A percentile compares a stretch with the other conserved stretches of the same genome.
phyloP scores from a whole-genome alignment of 1,140 invertebrate genomes.

The Pissodes strobi region DNA sequence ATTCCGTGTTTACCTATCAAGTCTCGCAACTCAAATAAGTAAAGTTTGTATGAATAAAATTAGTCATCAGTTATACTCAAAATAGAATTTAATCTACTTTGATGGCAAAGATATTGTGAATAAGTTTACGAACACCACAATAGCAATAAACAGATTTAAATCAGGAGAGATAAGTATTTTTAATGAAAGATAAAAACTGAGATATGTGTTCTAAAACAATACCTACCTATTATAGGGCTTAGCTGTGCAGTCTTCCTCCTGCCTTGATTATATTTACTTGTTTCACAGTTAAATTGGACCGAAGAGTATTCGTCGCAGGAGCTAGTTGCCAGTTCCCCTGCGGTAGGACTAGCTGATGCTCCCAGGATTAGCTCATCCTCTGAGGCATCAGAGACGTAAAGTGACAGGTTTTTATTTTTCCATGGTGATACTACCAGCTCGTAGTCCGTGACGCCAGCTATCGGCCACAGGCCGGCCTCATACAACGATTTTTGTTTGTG shows the following conservation, averaged over 20 bases:
- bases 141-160: too few relatives aligned
- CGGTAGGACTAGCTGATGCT: constrained; percentile 63
- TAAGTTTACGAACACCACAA: too few relatives aligned
- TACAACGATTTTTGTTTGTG: constrained; percentile 55
- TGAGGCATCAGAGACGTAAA: constrained; percentile 42
- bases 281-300: not conserved
- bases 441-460: not conserved
- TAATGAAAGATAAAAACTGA: too few relatives aligned
- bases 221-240: constrained; percentile 25
- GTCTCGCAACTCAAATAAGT: too few relatives aligned
- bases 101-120: too few relatives aligned
- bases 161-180: too few relatives aligned
- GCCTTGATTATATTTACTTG: not conserved
- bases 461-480: constrained; percentile 55
- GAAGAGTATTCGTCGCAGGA: constrained; percentile 14
- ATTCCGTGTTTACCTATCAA: too few relatives aligned
- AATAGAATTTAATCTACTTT: too few relatives aligned
- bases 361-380: constrained; percentile 62
- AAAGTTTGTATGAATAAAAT: too few relatives aligned
- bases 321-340: constrained; percentile 42
- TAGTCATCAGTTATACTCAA: too few relatives aligned
- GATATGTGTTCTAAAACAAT: too few relatives aligned
- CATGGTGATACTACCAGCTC: constrained; percentile 44
- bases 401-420: constrained; percentile 43
- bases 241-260: constrained; percentile 22